Conservation (phyloP, 2,797 vertebrate species). For the Smutsia gigantea region DNA sequence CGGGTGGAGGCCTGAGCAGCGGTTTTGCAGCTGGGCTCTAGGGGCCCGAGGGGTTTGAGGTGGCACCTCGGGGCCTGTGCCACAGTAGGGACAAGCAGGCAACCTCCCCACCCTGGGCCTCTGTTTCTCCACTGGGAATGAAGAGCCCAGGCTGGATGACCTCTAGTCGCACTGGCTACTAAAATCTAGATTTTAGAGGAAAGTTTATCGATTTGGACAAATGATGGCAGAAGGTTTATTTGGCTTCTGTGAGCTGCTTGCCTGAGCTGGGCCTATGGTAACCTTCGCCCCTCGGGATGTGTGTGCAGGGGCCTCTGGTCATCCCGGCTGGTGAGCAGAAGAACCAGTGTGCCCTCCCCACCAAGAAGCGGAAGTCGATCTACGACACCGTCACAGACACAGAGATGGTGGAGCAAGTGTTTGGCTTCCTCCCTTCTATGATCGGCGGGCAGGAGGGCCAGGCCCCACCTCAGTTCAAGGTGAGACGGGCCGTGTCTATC, state of each 20-base stretch:
- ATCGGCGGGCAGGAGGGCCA: slow-evolving; percentile 91
- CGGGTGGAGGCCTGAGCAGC: not conserved
- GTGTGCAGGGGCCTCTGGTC: slow-evolving; percentile 86
- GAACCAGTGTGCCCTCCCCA: slow-evolving; percentile 62
- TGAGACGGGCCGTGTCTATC: slow-evolving; percentile 71
- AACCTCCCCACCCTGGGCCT: not conserved
- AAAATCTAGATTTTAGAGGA: not conserved
- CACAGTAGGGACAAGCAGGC: not conserved
- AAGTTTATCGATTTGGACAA: not conserved
- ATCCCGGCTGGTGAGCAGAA: slow-evolving; percentile 79
- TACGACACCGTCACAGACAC: slow-evolving; percentile 88
- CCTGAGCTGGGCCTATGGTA: not conserved
- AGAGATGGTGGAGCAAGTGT: slow-evolving; percentile 95
- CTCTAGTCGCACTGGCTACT: not conserved
- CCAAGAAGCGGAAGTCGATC: slow-evolving; percentile 85
- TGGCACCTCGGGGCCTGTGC: not conserved
- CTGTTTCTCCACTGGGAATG: not conserved
- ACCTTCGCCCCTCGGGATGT: not conserved
- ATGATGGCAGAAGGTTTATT: not conserved
- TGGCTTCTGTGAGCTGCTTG: not conserved
- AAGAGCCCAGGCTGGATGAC: not conserved
- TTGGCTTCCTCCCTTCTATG: slow-evolving; percentile 93
- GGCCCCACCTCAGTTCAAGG: slow-evolving; percentile 91
- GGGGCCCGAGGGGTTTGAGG: not conserved
- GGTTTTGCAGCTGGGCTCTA: not conserved